Evolutionary conservation across 2,797 vertebrate genomes (phyloP).

Genomic region (Platalea minor): DNA sequence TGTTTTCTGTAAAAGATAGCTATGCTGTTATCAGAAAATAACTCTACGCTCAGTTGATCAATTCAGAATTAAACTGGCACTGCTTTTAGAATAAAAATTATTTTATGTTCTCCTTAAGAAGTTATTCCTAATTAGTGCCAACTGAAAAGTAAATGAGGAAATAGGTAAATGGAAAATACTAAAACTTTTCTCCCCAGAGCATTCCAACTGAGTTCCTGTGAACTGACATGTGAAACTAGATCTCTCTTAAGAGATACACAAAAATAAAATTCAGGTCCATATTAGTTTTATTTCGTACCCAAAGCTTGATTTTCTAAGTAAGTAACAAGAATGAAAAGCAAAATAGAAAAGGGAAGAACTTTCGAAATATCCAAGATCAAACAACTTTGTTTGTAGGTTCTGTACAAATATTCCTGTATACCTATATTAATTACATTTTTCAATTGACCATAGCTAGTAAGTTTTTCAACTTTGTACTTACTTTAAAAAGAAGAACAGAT

Average conservation of each 20-base stretch:
- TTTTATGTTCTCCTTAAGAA: not conserved
- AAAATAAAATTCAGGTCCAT: not conserved
- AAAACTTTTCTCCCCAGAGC: not conserved
- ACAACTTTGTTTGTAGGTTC: not conserved
- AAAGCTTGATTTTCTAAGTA: not conserved
- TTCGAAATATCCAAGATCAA: not conserved
- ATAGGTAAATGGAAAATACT: not conserved
- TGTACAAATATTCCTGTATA: not conserved
- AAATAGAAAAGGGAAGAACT: not conserved
- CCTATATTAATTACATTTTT: not conserved
- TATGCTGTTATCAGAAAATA: conserved; percentile 20
- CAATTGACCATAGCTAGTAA: not conserved
- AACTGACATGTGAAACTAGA: not conserved
- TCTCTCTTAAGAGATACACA: not conserved
- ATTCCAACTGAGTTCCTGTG: not conserved
- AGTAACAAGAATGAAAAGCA: not conserved
- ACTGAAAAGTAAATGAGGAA: not conserved
- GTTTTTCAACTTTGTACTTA: not conserved
- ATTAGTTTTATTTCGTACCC: not conserved
- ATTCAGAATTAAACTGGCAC: not conserved
- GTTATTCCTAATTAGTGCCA: not conserved
- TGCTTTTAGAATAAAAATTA: not conserved
- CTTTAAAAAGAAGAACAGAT: not conserved
- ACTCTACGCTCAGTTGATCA: not conserved
- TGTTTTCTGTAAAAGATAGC: conserved; percentile 43